Percentiles rank a stretch among this genome's conserved stretches.
Evolutionary conservation across 2,888 invertebrate species (phyloP).

Genomic region (Xanthorhoe designata): DNA sequence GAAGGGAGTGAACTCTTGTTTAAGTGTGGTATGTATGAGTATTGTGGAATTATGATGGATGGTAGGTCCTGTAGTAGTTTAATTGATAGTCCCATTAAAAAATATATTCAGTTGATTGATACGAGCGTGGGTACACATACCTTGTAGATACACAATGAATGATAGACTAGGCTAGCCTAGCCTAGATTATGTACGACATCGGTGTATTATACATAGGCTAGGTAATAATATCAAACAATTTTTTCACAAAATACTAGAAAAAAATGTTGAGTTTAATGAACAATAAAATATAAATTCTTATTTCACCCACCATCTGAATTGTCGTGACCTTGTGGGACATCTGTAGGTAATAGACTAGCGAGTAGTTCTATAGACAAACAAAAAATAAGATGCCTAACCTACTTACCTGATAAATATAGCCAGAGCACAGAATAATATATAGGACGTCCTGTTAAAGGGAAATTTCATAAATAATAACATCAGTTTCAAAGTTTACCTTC

Average conservation of each 20-base stretch:
- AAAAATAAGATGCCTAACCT: too few species aligned
- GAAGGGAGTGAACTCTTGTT: too few species aligned
- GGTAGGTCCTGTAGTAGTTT: not conserved
- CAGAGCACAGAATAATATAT: too few species aligned
- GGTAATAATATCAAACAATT: not conserved
- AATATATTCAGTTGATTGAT: conserved; percentile 6
- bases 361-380: too few species aligned
- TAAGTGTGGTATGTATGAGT: not conserved
- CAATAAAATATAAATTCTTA: too few species aligned
- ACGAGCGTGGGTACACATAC: conserved; percentile 7
- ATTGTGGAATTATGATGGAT: conserved; percentile 17
- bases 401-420: too few species aligned
- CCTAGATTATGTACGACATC: not conserved
- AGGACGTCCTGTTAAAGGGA: not conserved
- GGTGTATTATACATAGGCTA: not conserved
- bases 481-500: not conserved
- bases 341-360: too few species aligned
- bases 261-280: too few species aligned
- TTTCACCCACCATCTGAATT: too few species aligned
- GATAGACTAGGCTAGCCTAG: not conserved
- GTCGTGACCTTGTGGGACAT: too few species aligned
- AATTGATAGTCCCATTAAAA: conserved; percentile 2
- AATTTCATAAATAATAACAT: not conserved
- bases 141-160: not conserved
- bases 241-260: not conserved